Evolutionary conservation across 2,797 vertebrate genomes (phyloP).

Genomic region (Nyctibius grandis): DNA sequence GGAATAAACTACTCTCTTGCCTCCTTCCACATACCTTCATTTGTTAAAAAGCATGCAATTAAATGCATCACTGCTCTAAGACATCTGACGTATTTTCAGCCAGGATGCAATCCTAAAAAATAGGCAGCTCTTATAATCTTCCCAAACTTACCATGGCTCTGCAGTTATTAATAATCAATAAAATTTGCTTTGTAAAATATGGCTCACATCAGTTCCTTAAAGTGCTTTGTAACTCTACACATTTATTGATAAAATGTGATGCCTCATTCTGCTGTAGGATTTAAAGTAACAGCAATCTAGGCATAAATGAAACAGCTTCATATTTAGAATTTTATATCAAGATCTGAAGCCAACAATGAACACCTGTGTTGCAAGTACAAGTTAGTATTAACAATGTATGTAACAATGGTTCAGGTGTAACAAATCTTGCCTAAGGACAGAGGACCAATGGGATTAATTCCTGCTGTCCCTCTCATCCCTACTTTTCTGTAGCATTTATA

Average conservation of each 20-base stretch:
- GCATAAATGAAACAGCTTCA: neutral
- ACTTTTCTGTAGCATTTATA: neutral
- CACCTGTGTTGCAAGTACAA: neutral
- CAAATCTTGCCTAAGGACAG: neutral
- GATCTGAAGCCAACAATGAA: neutral
- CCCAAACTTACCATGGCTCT: neutral
- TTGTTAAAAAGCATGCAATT: neutral
- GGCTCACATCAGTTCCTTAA: neutral
- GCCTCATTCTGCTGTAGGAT: neutral
- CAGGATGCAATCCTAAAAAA: neutral
- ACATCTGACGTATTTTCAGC: neutral
- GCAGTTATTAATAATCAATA: neutral
- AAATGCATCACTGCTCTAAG: neutral
- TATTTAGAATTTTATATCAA: neutral
- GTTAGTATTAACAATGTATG: neutral
- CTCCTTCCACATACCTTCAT: neutral
- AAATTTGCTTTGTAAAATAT: neutral
- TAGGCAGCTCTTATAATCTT: neutral
- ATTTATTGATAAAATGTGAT: neutral
- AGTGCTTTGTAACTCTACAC: neutral
- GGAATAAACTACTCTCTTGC: neutral
- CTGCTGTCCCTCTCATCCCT: neutral
- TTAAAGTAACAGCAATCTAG: neutral
- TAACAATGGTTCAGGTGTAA: neutral
- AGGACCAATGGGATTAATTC: neutral